phyloP scores from a whole-genome alignment of 2,888 invertebrate genomes.

The Ametastegia equiseti region DNA sequence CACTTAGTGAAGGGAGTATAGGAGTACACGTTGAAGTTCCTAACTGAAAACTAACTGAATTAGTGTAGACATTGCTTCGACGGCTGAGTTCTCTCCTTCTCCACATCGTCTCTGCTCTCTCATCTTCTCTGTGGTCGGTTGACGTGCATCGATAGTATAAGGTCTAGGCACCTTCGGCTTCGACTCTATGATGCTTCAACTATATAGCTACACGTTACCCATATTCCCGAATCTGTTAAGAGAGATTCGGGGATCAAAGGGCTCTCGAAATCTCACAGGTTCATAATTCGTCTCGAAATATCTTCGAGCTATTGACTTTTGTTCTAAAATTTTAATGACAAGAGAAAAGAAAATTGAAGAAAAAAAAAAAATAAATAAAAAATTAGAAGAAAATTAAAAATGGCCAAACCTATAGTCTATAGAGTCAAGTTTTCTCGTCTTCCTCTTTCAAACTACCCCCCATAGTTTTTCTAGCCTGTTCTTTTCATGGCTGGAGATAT shows the following conservation, averaged over 20 bases:
- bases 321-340: background rate
- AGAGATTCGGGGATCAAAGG: background rate
- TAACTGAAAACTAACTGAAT: conserved; percentile 64
- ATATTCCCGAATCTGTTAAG: no score
- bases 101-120: background rate
- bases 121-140: background rate
- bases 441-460: background rate
- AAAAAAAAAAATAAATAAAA: background rate
- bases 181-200: background rate
- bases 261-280: background rate
- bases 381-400: background rate
- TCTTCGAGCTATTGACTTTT: background rate
- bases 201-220: background rate
- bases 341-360: background rate
- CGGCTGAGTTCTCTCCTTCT: background rate
- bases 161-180: background rate
- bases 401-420: background rate
- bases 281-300: background rate
- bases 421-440: background rate
- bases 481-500: background rate
- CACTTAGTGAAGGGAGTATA: conserved; percentile 59
- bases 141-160: conserved; percentile 33
- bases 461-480: background rate
- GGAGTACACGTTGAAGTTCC: conserved; percentile 54
- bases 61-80: conserved; percentile 52